A percentile compares a stretch with the other conserved stretches of the same genome.
These are phyloP conservation scores for Tenthredo scrophulariae DNA, from an alignment of 2,888 invertebrate species.

Conservation along the genomic window DNA sequence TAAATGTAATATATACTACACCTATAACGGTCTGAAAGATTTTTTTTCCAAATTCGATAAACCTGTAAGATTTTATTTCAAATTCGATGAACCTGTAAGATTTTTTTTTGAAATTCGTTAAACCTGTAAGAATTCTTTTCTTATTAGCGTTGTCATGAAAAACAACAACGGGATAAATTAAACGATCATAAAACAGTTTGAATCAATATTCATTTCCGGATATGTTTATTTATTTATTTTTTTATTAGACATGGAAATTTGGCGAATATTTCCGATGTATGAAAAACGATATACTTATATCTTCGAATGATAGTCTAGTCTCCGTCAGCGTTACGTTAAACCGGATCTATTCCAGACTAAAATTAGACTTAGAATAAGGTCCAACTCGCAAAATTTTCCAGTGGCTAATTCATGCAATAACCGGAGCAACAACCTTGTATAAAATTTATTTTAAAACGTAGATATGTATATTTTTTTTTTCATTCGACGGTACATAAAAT, in stretches of 20 bases:
- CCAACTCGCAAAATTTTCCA: background rate
- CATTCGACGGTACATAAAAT: background rate
- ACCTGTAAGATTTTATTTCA: too few species aligned
- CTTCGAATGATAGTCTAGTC: background rate
- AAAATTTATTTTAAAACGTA: background rate
- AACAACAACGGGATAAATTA: background rate
- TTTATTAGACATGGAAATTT: background rate
- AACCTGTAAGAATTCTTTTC: too few species aligned
- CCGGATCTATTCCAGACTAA: background rate
- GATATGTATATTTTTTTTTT: background rate
- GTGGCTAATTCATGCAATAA: background rate
- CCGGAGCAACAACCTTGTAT: accelerated
- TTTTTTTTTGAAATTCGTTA: too few species aligned
- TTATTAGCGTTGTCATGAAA: background rate
- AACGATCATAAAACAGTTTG: too few species aligned
- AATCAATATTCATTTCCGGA: too few species aligned
- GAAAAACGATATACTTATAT: conserved; percentile 10
- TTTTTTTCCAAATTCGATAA: too few species aligned
- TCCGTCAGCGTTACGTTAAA: background rate
- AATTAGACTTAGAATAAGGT: background rate
- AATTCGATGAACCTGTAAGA: too few species aligned
- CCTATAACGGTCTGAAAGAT: too few species aligned
- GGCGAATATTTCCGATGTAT: background rate
- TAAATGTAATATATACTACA: too few species aligned
- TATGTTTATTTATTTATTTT: background rate